Evolutionary conservation across 2,888 invertebrate genomes (phyloP).

Genomic region (Plebejus argus): DNA sequence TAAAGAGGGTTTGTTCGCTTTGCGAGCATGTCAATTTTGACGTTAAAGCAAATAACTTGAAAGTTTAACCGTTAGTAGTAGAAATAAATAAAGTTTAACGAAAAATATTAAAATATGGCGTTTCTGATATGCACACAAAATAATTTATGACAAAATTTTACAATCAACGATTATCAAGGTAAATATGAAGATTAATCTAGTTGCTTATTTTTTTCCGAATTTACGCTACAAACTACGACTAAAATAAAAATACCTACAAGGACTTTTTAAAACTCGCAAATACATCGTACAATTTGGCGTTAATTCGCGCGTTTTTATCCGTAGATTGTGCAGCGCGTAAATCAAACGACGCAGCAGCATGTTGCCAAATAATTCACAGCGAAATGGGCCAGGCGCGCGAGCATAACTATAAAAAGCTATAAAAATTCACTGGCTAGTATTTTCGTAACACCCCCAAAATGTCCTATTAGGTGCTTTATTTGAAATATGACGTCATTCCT

Average conservation of each 20-base stretch:
- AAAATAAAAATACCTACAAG: neutral
- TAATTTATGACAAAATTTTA: no score
- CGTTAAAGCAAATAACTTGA: no score
- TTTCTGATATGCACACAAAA: no score
- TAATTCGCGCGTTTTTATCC: conserved; percentile 24
- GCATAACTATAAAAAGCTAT: conserved; percentile 70
- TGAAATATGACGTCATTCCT: conserved; percentile 42
- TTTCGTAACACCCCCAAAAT: conserved; percentile 43
- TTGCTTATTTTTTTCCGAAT: neutral
- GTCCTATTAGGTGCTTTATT: conserved; percentile 42
- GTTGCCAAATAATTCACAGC: conserved; percentile 72
- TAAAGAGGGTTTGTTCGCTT: no score
- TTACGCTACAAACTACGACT: neutral
- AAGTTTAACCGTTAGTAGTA: no score
- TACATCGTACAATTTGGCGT: conserved; percentile 11
- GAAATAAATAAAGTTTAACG: no score
- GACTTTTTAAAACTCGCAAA: neutral
- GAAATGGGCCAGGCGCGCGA: conserved; percentile 60
- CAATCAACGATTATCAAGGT: no score
- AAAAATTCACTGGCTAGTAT: conserved; percentile 53
- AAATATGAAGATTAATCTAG: neutral
- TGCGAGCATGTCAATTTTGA: no score
- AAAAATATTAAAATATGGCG: no score
- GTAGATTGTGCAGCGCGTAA: conserved; percentile 51
- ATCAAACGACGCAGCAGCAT: conserved; percentile 64